These are phyloP conservation scores for Pseudorasbora parva DNA, from an alignment of 2,113 vertebrate genomes.

Conservation along the genomic window DNA sequence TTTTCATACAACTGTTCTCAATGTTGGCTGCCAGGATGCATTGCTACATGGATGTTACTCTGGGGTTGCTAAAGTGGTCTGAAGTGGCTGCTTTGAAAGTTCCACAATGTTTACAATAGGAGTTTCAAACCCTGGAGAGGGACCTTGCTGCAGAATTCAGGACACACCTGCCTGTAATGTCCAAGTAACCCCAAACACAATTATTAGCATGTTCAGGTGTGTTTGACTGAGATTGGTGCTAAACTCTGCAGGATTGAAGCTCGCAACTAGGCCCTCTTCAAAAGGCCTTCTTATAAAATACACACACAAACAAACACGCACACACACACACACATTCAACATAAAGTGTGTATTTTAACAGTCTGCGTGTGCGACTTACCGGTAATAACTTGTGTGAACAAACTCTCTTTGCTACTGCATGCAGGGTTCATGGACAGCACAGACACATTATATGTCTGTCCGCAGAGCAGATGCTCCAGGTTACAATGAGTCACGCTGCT, in stretches of 20 bases:
- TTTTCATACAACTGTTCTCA: background rate
- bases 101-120: background rate
- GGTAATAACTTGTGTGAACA: conserved; percentile 58
- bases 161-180: background rate
- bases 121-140: background rate
- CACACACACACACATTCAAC: too few species aligned
- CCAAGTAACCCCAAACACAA: too few species aligned
- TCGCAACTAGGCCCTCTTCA: background rate
- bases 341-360: background rate
- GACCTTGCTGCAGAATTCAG: background rate
- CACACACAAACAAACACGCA: background rate
- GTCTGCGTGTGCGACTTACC: conserved; percentile 61
- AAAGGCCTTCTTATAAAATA: background rate
- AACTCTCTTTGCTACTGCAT: conserved; percentile 65
- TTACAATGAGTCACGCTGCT: conserved; percentile 67
- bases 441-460: conserved; percentile 70
- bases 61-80: background rate
- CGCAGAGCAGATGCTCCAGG: conserved; percentile 67
- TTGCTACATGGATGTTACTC: background rate
- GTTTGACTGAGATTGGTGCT: background rate
- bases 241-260: background rate
- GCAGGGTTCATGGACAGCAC: conserved; percentile 60
- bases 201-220: background rate
- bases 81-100: background rate
- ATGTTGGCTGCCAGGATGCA: background rate